These are phyloP conservation scores for human DNA, from an alignment of 2,113 vertebrate genomes.

Conservation along the genomic window GRCh38 chr7:153510001-153510500, in stretches of 20 bases:
- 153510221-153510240: neutral
- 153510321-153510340: neutral
- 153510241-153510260: neutral
- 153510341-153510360: neutral
- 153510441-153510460: neutral
- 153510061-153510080: neutral
- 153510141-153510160: neutral
- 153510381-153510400: neutral
- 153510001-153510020: neutral
- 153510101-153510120: neutral
- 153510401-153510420: neutral
- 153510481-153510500: neutral
- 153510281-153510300: neutral
- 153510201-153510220: neutral
- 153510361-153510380: neutral
- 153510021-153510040: fast-evolving
- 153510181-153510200: neutral
- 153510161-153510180: neutral
- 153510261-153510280: neutral
- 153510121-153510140: neutral
- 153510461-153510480: neutral
- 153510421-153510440: neutral
- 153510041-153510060: neutral
- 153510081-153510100: neutral
- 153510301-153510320: neutral